Base-by-base conservation (phyloP, 1,140 invertebrate genomes). In the Aphelinus atriplicis region DNA sequence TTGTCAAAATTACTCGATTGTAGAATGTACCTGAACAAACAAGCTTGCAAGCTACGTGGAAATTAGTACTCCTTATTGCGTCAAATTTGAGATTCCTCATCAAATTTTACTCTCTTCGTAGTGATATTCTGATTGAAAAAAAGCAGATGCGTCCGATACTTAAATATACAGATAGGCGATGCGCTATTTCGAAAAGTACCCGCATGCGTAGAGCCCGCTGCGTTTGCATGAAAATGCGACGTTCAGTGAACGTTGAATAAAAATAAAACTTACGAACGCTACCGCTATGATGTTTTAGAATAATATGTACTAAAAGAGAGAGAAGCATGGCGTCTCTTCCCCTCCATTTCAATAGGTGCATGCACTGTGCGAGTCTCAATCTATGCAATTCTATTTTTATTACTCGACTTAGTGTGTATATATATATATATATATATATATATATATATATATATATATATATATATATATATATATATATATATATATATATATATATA, bases 321-420 rank as follows among this genome's bases (percentile, higher is more conserved):
- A 26, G 26, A 26, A 75, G 46, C 45, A 63, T 70, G 50, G 48
- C 56, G 48, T 67, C 57, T 62, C 65, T 63, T 68, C 55, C 7
- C 48, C 7, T 48, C 26, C 55, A 71, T 61, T 76, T 58, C 75
- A 77, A 81, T 86, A 86, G 82, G 80, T 86, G 84, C 84, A 87
- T 87, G 83, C 82, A 83, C 82, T 85, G 62, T 66, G 82, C 81
- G 81, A 85, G 83, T 86, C 83, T 85, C 83, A 83, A 85, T 86
- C 84, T 85, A 85, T 86, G 85, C 86, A 86, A 87, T 87, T 82
- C 85, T 88, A 88, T 87, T 88, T 88, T 88, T 87, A 87, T 86
- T 88, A 87, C 84, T 88, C 80, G 79, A 84, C 55, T 58, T 42
- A 45, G 6, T 2, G 43, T 57, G 3, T 43, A 68, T 4, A 53